Conservation (phyloP, 1,140 invertebrate genomes). For the Platorchestia sp. region DNA sequence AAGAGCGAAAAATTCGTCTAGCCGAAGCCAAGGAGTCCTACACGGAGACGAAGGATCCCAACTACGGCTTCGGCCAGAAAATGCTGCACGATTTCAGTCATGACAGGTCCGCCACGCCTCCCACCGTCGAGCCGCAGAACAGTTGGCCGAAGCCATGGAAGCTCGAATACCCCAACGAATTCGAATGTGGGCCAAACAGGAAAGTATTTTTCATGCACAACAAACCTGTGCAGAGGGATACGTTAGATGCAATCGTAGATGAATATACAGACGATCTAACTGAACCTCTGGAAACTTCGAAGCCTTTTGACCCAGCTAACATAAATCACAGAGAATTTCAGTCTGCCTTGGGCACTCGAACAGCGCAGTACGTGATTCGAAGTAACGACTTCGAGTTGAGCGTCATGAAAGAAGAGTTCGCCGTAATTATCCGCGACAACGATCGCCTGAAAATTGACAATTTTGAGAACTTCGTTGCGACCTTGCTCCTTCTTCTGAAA, state of each 20-base stretch:
- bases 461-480: background rate
- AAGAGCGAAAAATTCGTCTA: background rate
- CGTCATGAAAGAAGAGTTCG: background rate
- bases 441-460: background rate
- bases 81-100: background rate
- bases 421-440: background rate
- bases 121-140: background rate
- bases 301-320: background rate
- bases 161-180: background rate
- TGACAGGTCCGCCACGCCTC: too few species aligned
- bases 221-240: background rate
- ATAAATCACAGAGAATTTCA: background rate
- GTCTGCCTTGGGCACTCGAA: background rate
- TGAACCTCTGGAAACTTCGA: background rate
- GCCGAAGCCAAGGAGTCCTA: background rate
- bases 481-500: background rate
- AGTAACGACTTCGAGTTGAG: background rate
- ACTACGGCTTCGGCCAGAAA: background rate
- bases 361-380: background rate
- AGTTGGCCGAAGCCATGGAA: background rate
- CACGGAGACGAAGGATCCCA: background rate
- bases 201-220: background rate
- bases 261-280: background rate
- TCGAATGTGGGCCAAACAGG: background rate
- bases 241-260: background rate